A percentile compares a stretch with the other conserved stretches of the same genome.
Conservation (phyloP, 1,140 invertebrate species). For the silkworm (Bombyx mori) region ASM3026992v2 NC_085115.1:4475501-4476000, state of each 20-base stretch:
- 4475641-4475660: no score
- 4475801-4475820: conserved; percentile 29
- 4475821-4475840: conserved; percentile 36
- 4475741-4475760: conserved; percentile 3
- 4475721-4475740: conserved; percentile 1
- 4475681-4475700: no score
- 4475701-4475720: no score
- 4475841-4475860: conserved; percentile 43
- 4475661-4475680: no score
- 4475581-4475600: no score
- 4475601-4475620: no score
- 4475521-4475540: no score
- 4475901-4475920: conserved; percentile 36
- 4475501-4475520: no score
- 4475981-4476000: conserved; percentile 9
- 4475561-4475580: no score
- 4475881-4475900: conserved; percentile 43
- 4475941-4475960: conserved; percentile 35
- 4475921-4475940: conserved; percentile 28
- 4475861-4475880: conserved; percentile 41
- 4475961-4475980: conserved; percentile 31
- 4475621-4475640: no score
- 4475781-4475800: conserved; percentile 34
- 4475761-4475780: conserved; percentile 18
- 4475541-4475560: no score